Evolutionary conservation across 2,113 vertebrate species (phyloP).

Genomic region (Trochalopteron elliotii): DNA sequence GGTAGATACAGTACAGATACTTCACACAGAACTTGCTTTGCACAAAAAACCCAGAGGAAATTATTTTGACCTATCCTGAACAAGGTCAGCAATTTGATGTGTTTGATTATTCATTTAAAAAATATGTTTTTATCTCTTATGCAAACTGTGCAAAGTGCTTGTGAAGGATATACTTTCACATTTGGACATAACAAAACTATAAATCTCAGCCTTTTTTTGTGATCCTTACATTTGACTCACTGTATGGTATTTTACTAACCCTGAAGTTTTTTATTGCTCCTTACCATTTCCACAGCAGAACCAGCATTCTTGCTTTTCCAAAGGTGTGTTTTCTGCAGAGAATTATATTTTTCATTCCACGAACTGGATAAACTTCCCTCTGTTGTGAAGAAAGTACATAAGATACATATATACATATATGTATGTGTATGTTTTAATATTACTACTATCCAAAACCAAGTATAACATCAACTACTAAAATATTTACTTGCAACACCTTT

Average conservation of each 20-base stretch:
- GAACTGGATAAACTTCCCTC: conserved; percentile 96
- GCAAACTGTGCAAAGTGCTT: not conserved
- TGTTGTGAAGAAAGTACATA: conserved; percentile 64
- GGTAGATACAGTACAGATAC: not conserved
- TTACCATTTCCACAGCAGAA: conserved; percentile 88
- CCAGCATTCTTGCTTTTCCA: conserved; percentile 87
- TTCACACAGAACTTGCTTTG: not conserved
- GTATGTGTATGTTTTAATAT: not conserved
- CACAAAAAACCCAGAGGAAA: not conserved
- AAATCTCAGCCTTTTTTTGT: not conserved
- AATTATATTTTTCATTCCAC: conserved; percentile 95
- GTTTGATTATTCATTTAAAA: not conserved
- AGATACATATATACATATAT: not conserved
- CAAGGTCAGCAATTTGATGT: not conserved
- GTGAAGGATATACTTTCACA: not conserved
- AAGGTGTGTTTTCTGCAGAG: conserved; percentile 87
- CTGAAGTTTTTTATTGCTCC: conserved; percentile 13
- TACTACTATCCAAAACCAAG: not conserved
- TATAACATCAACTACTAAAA: not conserved
- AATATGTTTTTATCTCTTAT: not conserved
- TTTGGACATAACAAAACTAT: not conserved
- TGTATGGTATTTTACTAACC: not conserved
- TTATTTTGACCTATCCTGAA: not conserved
- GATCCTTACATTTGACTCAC: not conserved
- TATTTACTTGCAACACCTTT: not conserved